phyloP scores from a whole-genome alignment of 2,888 invertebrate genomes.

The Elysia crispata region DNA sequence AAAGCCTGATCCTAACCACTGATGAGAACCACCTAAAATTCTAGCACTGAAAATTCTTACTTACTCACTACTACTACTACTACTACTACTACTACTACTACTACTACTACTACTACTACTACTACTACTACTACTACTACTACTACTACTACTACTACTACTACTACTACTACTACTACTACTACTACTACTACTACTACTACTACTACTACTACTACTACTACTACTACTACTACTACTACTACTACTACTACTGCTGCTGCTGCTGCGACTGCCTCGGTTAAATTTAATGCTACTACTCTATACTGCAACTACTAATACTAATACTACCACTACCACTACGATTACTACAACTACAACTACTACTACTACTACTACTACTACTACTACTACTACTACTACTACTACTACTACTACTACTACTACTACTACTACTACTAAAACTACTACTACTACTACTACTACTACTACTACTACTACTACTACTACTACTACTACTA shows the following conservation, averaged over 20 bases:
- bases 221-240: conserved; percentile 30
- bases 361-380: conserved; percentile 32
- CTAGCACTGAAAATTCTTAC: no score
- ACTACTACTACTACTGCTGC: conserved; percentile 27
- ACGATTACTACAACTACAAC: conserved; percentile 17
- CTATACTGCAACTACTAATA: conserved; percentile 17
- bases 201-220: conserved; percentile 25
- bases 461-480: conserved; percentile 34
- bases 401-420: no score
- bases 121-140: conserved; percentile 38
- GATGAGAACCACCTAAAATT: no score
- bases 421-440: no score
- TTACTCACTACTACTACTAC: no score
- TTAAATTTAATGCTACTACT: no score
- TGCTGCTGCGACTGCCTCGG: no score
- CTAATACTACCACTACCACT: conserved; percentile 20
- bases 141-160: conserved; percentile 39
- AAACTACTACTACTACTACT: no score
- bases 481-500: conserved; percentile 22
- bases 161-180: conserved; percentile 37
- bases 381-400: conserved; percentile 28
- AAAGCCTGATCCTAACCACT: no score
- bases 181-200: conserved; percentile 36
- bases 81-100: conserved; percentile 35
- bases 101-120: conserved; percentile 34